Percentiles rank a stretch among this genome's conserved stretches.
Conservation (phyloP, 2,113 vertebrate genomes). For the Willisornis vidua region DNA sequence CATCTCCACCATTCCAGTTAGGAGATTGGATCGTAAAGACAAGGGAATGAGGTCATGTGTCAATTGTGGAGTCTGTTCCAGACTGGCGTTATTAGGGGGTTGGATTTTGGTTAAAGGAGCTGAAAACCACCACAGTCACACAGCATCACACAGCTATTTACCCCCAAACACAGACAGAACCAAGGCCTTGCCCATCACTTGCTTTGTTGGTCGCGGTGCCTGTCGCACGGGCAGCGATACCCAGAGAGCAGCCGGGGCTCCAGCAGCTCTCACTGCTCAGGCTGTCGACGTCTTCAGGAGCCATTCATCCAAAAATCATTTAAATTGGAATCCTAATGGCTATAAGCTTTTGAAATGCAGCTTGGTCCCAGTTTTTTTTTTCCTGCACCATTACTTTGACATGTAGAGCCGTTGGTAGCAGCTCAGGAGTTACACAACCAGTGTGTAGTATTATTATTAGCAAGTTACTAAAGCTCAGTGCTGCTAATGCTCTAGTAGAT, state of each 20-base stretch:
- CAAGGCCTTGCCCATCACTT: constrained; percentile 83
- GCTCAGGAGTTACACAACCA: constrained; percentile 70
- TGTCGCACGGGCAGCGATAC: constrained; percentile 76
- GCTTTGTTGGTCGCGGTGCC: constrained; percentile 80
- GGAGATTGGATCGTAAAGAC: constrained; percentile 68
- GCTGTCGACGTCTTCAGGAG: constrained; percentile 84
- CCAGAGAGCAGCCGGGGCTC: constrained; percentile 77
- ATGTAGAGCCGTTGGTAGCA: constrained; percentile 67
- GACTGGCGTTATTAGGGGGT: constrained; percentile 74
- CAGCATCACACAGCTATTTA: constrained; percentile 89
- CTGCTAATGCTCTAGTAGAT: constrained; percentile 78
- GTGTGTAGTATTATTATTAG: constrained; percentile 72
- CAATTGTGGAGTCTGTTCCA: constrained; percentile 80
- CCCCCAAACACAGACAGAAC: constrained; percentile 87
- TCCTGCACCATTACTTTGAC: constrained; percentile 69
- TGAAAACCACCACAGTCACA: constrained; percentile 89
- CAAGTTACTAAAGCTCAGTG: constrained; percentile 80
- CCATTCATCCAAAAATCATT: constrained; percentile 81
- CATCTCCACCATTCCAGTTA: constrained; percentile 78
- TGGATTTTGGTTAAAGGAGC: constrained; percentile 84
- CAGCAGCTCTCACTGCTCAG: constrained; percentile 81
- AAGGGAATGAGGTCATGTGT: constrained; percentile 74
- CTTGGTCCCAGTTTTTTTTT: constrained; percentile 74
- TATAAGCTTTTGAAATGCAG: constrained; percentile 76
- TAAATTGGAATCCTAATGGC: constrained; percentile 80